phyloP scores from a whole-genome alignment of 2,797 vertebrate species.

The Spondyliosoma cantharus region DNA sequence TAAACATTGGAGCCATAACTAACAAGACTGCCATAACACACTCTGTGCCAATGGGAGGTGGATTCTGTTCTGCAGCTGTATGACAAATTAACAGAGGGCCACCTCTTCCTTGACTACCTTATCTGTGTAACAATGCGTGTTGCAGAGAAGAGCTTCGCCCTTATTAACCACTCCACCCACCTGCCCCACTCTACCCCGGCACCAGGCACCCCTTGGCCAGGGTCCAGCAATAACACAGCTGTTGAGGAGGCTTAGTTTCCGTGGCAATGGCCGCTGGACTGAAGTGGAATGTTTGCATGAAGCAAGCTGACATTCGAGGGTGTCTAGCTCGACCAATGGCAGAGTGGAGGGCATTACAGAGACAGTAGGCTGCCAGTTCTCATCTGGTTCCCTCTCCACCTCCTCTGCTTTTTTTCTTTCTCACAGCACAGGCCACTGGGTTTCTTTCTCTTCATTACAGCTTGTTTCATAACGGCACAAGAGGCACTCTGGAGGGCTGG shows the following conservation, averaged over 20 bases:
- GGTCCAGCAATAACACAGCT: conserved; percentile 92
- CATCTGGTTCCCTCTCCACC: conserved; percentile 63
- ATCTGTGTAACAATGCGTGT: conserved; percentile 57
- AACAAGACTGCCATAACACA: conserved; percentile 10
- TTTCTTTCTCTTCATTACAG: conserved; percentile 77
- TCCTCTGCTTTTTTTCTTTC: conserved; percentile 39
- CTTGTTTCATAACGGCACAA: conserved; percentile 80
- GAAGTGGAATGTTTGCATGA: conserved; percentile 84
- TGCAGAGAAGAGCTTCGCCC: conserved; percentile 65
- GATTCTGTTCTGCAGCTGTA: conserved; percentile 25
- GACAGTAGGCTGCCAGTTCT: conserved; percentile 72
- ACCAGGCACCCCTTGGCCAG: conserved; percentile 80
- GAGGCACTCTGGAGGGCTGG: conserved; percentile 78
- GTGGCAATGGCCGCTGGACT: conserved; percentile 80
- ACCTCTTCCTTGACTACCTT: conserved; percentile 47
- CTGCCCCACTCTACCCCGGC: conserved; percentile 63
- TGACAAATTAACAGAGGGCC: conserved; percentile 32
- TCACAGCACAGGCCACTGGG: conserved; percentile 75
- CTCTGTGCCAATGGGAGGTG: background rate
- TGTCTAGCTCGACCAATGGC: conserved; percentile 67
- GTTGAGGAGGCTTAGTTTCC: conserved; percentile 89
- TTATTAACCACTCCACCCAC: conserved; percentile 64
- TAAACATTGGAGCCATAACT: background rate
- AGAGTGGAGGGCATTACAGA: conserved; percentile 57
- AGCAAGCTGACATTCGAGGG: conserved; percentile 83